A percentile compares a stretch with the other conserved stretches of the same genome.
These are phyloP conservation scores for Lycopodina hypogea DNA, from an alignment of 37 sponge, comb jelly and placozoan species.

Conservation along the genomic window DNA sequence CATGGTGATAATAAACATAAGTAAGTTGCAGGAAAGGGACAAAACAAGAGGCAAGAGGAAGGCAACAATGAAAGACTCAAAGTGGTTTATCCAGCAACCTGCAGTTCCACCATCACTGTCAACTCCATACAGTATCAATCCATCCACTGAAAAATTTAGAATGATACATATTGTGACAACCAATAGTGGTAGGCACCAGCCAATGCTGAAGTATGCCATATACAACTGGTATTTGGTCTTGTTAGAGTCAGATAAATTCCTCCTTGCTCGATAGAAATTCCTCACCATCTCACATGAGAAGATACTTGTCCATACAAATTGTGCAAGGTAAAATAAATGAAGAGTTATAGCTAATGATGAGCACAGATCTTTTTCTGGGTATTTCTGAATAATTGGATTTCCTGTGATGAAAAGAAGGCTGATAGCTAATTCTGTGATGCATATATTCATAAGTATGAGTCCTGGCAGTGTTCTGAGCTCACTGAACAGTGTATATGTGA, in stretches of 20 bases:
- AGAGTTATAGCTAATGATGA: conserved; percentile 24
- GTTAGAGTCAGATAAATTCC: background rate
- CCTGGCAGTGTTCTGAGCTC: conserved; percentile 52
- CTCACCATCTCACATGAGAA: conserved; percentile 16
- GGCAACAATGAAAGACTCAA: conserved; percentile 25
- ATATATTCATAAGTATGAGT: conserved; percentile 47
- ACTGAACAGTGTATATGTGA: conserved; percentile 48
- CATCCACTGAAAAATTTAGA: conserved; percentile 35
- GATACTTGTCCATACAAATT: conserved; percentile 54
- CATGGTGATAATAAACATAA: too few species aligned
- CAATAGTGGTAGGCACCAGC: conserved; percentile 41
- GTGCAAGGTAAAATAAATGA: conserved; percentile 42
- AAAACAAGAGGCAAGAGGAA: conserved; percentile 35
- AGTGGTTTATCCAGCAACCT: conserved; percentile 54
- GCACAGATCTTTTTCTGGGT: conserved; percentile 1
- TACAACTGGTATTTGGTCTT: background rate
- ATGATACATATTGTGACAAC: conserved; percentile 10
- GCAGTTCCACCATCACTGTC: conserved; percentile 18
- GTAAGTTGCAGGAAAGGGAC: conserved; percentile 31
- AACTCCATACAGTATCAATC: conserved; percentile 41
- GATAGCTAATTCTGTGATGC: conserved; percentile 13
- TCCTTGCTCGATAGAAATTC: conserved; percentile 1
- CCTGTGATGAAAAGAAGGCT: conserved; percentile 37
- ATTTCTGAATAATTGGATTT: background rate
- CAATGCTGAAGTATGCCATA: conserved; percentile 19